These are phyloP conservation scores for Sprattus sprattus DNA, from an alignment of 2,113 vertebrate species.

Conservation along the genomic window DNA sequence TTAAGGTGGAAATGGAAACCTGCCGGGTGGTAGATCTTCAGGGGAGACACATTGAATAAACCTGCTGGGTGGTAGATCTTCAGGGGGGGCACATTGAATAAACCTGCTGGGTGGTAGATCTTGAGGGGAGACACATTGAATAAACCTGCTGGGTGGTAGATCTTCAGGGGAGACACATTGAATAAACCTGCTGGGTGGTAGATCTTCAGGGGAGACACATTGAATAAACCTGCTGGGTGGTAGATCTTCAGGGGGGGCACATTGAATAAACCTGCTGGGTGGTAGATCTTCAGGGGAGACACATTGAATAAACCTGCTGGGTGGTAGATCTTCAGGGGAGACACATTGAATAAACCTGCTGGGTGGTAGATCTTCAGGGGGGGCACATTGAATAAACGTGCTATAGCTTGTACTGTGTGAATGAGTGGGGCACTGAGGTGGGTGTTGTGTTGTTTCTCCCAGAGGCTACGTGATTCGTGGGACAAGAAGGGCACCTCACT, in stretches of 20 bases:
- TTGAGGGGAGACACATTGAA: not conserved
- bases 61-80: no score
- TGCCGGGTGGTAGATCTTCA: not conserved
- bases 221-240: not conserved
- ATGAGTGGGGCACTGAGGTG: not conserved
- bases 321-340: not conserved
- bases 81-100: not conserved
- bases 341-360: no score
- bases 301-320: not conserved
- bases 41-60: not conserved
- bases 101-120: no score
- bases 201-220: not conserved
- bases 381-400: not conserved
- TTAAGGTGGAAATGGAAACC: not conserved
- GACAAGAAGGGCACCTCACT: constrained; percentile 41
- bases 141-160: no score
- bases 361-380: not conserved
- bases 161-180: not conserved
- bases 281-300: not conserved
- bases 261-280: not conserved
- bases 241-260: not conserved
- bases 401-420: not conserved
- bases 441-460: not conserved
- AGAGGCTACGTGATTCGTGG: constrained; percentile 52
- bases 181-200: not conserved